phyloP scores from a whole-genome alignment of 2,113 vertebrate species.

The Neolamprologus variostigma region DNA sequence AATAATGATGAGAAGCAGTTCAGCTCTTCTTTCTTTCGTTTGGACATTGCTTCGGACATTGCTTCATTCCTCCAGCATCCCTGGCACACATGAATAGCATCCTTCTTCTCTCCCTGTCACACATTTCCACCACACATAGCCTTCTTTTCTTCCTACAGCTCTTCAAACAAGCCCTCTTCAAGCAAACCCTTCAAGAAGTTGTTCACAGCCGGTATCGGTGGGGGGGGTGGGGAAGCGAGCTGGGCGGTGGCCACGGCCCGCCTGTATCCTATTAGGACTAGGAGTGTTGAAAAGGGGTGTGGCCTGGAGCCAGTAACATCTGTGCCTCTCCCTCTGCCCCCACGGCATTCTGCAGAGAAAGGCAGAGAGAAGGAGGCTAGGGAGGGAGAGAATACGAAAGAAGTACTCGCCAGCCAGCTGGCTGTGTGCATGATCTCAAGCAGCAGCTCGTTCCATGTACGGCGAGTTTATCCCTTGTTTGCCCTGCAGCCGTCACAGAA shows the following conservation, averaged over 20 bases:
- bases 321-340: constrained; percentile 65
- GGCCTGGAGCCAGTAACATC: constrained; percentile 68
- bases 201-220: background rate
- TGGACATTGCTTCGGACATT: background rate
- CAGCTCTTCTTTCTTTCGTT: background rate
- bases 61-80: background rate
- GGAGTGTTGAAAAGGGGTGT: constrained; percentile 73
- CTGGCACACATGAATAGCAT: background rate
- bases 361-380: constrained; percentile 20
- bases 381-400: constrained; percentile 9
- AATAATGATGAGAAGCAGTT: background rate
- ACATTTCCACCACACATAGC: background rate
- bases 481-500: background rate
- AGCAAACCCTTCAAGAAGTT: constrained; percentile 50
- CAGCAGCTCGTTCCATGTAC: background rate
- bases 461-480: background rate
- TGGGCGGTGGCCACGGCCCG: constrained; percentile 50
- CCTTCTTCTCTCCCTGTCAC: background rate
- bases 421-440: constrained; percentile 7
- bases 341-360: constrained; percentile 55
- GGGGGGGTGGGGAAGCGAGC: background rate
- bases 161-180: constrained; percentile 37
- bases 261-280: constrained; percentile 65
- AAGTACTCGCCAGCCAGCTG: constrained; percentile 41
- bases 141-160: constrained; percentile 29